phyloP scores from a whole-genome alignment of 2,888 invertebrate species.

The Temnothorax rugatulus region DNA sequence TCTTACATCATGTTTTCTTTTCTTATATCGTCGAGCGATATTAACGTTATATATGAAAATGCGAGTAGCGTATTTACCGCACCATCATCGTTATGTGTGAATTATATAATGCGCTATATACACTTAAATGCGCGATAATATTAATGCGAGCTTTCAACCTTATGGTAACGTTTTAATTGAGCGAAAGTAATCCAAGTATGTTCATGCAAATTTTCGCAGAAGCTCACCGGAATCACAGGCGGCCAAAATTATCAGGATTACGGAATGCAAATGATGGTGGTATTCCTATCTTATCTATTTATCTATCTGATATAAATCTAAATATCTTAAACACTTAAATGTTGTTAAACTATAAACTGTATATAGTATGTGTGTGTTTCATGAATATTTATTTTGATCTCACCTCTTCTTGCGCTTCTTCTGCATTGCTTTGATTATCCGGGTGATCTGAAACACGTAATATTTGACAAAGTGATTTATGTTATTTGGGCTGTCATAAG shows the following conservation, averaged over 20 bases:
- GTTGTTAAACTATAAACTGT: neutral
- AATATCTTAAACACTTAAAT: neutral
- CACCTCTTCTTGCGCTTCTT: conserved; percentile 64
- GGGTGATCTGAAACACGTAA: conserved; percentile 66
- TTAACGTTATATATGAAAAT: neutral
- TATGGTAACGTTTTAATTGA: neutral
- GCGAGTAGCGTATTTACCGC: neutral
- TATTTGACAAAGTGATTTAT: neutral
- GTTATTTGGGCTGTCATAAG: neutral
- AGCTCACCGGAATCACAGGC: neutral
- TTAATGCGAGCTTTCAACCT: neutral
- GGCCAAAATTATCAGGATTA: conserved; percentile 3
- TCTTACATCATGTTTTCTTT: neutral
- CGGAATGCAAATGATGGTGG: neutral
- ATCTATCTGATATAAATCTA: neutral
- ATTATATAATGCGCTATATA: conserved; percentile 21
- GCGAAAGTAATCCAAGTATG: conserved; percentile 4
- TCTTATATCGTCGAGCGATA: neutral
- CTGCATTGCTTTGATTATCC: conserved; percentile 48
- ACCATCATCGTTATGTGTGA: neutral
- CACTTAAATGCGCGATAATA: neutral
- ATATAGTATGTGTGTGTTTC: neutral
- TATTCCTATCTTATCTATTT: neutral
- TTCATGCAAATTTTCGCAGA: neutral
- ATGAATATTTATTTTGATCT: conserved; percentile 20